Conservation (phyloP, 2,113 vertebrate genomes). For the Maccullochella peelii region DNA sequence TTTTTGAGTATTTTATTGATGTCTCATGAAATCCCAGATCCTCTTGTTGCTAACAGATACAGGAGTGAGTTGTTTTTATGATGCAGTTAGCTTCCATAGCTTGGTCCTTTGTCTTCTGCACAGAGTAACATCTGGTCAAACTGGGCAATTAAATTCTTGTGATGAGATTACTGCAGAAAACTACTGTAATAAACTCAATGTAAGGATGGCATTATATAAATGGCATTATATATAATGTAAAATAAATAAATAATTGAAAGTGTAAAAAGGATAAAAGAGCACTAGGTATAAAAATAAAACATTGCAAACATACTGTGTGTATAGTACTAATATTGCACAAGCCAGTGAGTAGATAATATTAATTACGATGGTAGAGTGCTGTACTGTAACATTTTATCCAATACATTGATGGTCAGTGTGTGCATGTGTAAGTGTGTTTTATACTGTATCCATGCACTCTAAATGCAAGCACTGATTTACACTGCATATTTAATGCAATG, state of each 20-base stretch:
- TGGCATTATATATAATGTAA: not conserved
- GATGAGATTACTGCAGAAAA: not conserved
- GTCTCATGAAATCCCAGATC: not conserved
- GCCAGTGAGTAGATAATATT: not conserved
- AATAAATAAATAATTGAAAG: not conserved
- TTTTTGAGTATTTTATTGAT: not conserved
- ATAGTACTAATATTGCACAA: not conserved
- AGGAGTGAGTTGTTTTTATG: not conserved
- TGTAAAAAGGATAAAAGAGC: not conserved
- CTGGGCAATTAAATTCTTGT: not conserved
- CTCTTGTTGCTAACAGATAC: not conserved
- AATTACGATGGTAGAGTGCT: not conserved
- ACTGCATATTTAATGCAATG: not conserved
- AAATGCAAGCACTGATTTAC: not conserved
- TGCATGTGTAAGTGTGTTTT: not conserved
- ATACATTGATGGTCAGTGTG: not conserved
- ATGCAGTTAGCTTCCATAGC: not conserved
- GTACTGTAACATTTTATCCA: not conserved
- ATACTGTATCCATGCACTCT: not conserved
- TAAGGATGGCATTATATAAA: not conserved
- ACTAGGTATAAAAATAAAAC: not conserved
- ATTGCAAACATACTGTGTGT: not conserved
- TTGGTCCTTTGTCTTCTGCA: not conserved
- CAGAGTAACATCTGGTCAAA: not conserved
- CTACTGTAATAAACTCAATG: not conserved